A percentile compares a stretch with the other conserved stretches of the same genome.
These are phyloP conservation scores for Probaryconus sp. DNA, from an alignment of 1,140 invertebrate species.

Conservation along the genomic window DNA sequence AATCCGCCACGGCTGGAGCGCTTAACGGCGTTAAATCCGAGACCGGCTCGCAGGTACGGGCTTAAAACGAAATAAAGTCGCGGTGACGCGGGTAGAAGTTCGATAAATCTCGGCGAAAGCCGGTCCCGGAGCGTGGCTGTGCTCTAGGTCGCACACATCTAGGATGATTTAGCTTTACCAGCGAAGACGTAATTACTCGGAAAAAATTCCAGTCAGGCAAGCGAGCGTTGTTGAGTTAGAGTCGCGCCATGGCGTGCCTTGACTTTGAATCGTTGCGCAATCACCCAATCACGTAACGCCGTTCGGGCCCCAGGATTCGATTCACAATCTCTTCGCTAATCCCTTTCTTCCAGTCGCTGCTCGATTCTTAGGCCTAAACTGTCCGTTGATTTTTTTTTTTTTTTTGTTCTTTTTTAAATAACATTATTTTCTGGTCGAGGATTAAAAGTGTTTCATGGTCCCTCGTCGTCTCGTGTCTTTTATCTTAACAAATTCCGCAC, in stretches of 20 bases:
- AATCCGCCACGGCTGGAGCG: constrained; percentile 33
- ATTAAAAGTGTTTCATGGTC: too few species aligned
- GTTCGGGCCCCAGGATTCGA: constrained; percentile 4
- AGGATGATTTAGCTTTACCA: constrained; percentile 67
- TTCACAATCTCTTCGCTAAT: constrained; percentile 7
- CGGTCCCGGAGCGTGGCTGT: constrained; percentile 22
- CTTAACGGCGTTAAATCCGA: constrained; percentile 24
- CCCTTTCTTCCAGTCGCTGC: constrained; percentile 52
- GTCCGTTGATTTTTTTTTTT: too few species aligned
- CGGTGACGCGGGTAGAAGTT: constrained; percentile 42
- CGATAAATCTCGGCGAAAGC: constrained; percentile 65
- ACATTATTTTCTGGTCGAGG: constrained; percentile 3
- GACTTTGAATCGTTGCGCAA: constrained; percentile 63
- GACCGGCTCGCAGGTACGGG: constrained; percentile 15
- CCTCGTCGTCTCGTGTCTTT: constrained; percentile 8
- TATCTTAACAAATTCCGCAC: constrained; percentile 32
- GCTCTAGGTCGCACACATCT: constrained; percentile 47
- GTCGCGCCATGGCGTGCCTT: constrained; percentile 60
- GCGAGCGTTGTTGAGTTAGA: constrained; percentile 57
- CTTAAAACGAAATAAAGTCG: constrained; percentile 61
- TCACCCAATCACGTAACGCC: constrained; percentile 65
- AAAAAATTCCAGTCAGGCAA: constrained; percentile 73
- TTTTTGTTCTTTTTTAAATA: too few species aligned
- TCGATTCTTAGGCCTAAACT: too few species aligned
- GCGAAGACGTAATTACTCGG: constrained; percentile 71